Evolutionary conservation across 2,888 invertebrate species (phyloP).

Genomic region (Macaria liturata): DNA sequence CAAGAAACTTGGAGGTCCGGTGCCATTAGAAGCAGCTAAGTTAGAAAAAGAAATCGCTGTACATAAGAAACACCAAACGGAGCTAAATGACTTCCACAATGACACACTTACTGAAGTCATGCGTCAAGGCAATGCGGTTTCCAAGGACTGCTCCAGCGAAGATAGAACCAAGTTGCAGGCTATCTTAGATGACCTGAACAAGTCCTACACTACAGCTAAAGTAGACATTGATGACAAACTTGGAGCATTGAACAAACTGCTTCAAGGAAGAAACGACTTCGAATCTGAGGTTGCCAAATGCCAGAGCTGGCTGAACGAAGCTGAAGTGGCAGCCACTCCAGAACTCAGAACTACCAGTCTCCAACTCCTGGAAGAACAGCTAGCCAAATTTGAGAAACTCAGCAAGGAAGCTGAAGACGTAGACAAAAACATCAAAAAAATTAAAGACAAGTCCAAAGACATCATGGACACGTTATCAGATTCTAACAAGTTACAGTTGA

Average conservation of each 20-base stretch:
- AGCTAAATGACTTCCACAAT: slow-evolving; percentile 90
- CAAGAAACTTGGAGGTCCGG: slow-evolving; percentile 88
- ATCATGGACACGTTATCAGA: slow-evolving; percentile 92
- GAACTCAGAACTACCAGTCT: slow-evolving; percentile 91
- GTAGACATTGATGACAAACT: slow-evolving; percentile 89
- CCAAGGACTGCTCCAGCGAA: slow-evolving; percentile 91
- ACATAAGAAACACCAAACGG: slow-evolving; percentile 89
- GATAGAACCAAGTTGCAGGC: slow-evolving; percentile 86
- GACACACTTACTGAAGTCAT: slow-evolving; percentile 89
- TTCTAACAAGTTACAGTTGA: slow-evolving; percentile 92
- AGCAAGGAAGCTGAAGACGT: slow-evolving; percentile 89
- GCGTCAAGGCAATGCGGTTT: slow-evolving; percentile 89
- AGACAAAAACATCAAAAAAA: slow-evolving; percentile 88
- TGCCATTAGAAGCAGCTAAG: slow-evolving; percentile 90
- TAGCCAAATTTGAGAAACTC: slow-evolving; percentile 92
- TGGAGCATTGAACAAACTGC: slow-evolving; percentile 87
- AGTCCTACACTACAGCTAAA: slow-evolving; percentile 88
- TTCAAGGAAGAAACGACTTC: slow-evolving; percentile 91
- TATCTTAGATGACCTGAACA: slow-evolving; percentile 86
- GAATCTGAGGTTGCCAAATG: slow-evolving; percentile 92
- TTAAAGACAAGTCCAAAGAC: slow-evolving; percentile 90
- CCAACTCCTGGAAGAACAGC: slow-evolving; percentile 93
- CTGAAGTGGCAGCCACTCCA: slow-evolving; percentile 92
- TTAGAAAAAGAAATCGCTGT: slow-evolving; percentile 92
- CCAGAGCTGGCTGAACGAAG: slow-evolving; percentile 95